Evolutionary conservation across 1,140 invertebrate genomes (phyloP), one percentile per base, ranked within the genome.

Genomic region (Ericerus pela): DNA sequence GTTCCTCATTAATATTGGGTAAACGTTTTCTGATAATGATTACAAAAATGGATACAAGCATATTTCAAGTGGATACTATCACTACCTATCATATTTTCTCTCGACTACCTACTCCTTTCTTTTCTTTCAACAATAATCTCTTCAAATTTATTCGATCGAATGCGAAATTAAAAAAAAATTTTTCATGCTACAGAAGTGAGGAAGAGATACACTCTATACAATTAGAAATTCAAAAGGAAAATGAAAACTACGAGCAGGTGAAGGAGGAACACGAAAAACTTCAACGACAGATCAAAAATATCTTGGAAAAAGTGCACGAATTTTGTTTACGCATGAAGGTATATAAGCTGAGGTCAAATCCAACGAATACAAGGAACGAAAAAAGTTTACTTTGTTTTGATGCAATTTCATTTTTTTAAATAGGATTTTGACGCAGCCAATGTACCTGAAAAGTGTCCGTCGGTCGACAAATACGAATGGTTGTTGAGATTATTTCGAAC

Each of bases 131-230:
- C 8, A 10, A 33, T 33, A 10, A 33, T 33, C n/a, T 8, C 31
- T 33, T 10, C 8, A 10, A 8, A 10, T n/a, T n/a, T 10, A 10
- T 33, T 33, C 31, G 31, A 33, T 33, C 31, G 31, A 10, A 33
- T n/a, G 31, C 8, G 31, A 47, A 27, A 22, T 14, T 20, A 41
- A 0, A 54, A 31, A 53, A 37, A 6, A 51, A 30, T 8, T 30
- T 33, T 37, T 28, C 53, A 56, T 60, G 59, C 69, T 68, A 53
- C 61, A 84, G 82, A 58, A 81, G 80, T 59, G 75, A 79, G 52
- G 81, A 84, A 59, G 73, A 79, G 60, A 70, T 81, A 38, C 73
- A 76, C 28, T 71, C 74, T 43, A 62, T 82, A 1, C 81, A 81
- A 64, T 62, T 63, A 2, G 69, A 73, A 58, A 82, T 82, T 53